A percentile compares a stretch with the other conserved stretches of the same genome.
Evolutionary conservation across 2,797 vertebrate genomes (phyloP).

Genomic region (Paguma larvata): DNA sequence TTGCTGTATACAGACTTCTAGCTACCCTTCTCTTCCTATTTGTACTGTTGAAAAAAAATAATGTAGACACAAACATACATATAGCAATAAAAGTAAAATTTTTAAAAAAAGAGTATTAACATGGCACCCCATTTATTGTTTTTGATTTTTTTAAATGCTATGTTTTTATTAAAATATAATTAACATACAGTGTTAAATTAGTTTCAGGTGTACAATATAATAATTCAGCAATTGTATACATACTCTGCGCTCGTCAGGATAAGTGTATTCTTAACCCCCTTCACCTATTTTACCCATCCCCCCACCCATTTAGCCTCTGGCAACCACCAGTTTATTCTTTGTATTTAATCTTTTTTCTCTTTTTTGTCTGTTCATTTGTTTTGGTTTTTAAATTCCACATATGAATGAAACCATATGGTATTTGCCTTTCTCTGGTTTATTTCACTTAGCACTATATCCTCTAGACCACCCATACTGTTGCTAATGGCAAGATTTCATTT

Average conservation of each 20-base stretch:
- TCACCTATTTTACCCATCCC: background rate
- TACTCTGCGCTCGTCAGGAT: background rate
- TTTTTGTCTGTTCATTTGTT: background rate
- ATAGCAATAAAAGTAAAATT: background rate
- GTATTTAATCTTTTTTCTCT: background rate
- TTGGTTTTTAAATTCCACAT: background rate
- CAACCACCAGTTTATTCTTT: background rate
- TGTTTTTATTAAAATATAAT: background rate
- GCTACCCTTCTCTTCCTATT: background rate
- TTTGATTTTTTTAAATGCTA: background rate
- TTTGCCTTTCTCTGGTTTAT: background rate
- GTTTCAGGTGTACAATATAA: background rate
- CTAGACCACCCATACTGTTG: background rate
- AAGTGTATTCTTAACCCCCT: background rate
- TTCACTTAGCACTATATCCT: background rate
- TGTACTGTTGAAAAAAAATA: background rate
- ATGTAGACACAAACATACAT: background rate
- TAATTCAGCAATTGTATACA: background rate
- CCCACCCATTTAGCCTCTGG: background rate
- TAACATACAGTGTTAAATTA: background rate
- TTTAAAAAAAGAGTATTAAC: background rate
- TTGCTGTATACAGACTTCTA: background rate
- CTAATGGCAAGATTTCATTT: background rate
- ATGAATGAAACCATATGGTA: background rate
- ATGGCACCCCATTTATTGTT: background rate